Conservation (phyloP, 2,113 vertebrate species). For the Perca fluviatilis region DNA sequence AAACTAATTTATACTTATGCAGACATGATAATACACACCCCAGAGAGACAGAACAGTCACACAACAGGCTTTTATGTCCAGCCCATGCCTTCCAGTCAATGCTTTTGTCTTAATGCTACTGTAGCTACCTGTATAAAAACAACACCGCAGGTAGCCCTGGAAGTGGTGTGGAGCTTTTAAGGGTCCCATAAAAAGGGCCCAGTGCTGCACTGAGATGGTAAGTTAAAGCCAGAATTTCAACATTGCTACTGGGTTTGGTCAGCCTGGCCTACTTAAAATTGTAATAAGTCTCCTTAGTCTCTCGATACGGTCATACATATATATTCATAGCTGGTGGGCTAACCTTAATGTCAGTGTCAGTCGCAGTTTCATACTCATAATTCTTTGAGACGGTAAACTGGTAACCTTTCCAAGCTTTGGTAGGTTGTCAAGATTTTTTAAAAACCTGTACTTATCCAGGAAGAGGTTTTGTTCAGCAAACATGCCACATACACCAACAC, state of each 20-base stretch:
- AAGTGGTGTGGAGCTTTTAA: constrained; percentile 52
- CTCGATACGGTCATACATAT: background rate
- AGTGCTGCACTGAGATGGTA: background rate
- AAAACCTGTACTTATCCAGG: constrained; percentile 23
- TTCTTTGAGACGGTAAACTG: background rate
- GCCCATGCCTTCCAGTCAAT: constrained; percentile 63
- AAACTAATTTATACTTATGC: constrained; percentile 36
- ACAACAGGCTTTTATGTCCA: constrained; percentile 65
- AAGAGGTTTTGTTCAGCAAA: constrained; percentile 17
- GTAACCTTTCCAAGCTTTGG: background rate
- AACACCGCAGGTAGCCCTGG: constrained; percentile 28
- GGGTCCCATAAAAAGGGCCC: constrained; percentile 11
- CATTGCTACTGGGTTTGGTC: constrained; percentile 14
- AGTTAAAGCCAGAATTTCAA: constrained; percentile 26
- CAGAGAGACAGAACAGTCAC: constrained; percentile 9
- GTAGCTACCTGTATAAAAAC: constrained; percentile 45
- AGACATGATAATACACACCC: background rate
- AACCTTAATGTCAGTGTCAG: constrained; percentile 22
- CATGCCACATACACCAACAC: background rate
- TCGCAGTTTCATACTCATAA: background rate
- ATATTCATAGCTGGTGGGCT: constrained; percentile 20
- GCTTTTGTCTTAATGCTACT: constrained; percentile 72
- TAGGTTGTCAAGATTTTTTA: background rate
- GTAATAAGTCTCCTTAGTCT: constrained; percentile 1
- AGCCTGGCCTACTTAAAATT: constrained; percentile 18